phyloP scores from a whole-genome alignment of 2,888 invertebrate species.

The Cheilosia impressa region DNA sequence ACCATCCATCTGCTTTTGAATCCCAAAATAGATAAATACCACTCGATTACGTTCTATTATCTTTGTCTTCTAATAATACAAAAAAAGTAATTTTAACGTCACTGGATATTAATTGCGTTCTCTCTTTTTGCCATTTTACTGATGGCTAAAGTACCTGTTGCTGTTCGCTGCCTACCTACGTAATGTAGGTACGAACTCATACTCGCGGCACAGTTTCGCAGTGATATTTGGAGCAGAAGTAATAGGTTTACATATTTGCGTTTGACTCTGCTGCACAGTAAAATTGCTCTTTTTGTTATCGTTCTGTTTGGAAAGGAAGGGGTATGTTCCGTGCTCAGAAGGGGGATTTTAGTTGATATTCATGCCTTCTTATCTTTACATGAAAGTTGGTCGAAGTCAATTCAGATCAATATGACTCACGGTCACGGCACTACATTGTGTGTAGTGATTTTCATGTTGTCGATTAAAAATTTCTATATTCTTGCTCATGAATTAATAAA shows the following conservation, averaged over 20 bases:
- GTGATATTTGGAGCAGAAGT: constrained; percentile 36
- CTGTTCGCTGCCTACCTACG: constrained; percentile 2
- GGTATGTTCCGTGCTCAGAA: neutral
- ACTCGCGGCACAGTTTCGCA: neutral
- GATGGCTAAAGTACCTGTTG: constrained; percentile 41
- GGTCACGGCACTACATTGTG: no score
- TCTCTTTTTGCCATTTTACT: neutral
- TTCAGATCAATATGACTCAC: no score
- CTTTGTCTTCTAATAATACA: neutral
- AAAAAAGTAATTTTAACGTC: neutral
- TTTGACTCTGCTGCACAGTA: neutral
- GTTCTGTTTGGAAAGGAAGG: neutral
- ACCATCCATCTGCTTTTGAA: constrained; percentile 21
- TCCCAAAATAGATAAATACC: constrained; percentile 27
- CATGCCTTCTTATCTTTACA: no score
- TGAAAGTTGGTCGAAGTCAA: no score
- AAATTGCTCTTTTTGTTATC: neutral
- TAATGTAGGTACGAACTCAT: no score
- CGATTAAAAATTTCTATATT: no score
- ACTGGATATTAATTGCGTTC: constrained; percentile 24
- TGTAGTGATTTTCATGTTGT: no score
- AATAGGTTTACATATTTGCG: neutral
- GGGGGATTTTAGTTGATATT: neutral
- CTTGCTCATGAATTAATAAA: no score
- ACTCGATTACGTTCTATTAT: constrained; percentile 6